A percentile compares a stretch with the other conserved stretches of the same genome.
Conservation (phyloP, 1,140 invertebrate species). For the Rhopalosiphum maidis region DNA sequence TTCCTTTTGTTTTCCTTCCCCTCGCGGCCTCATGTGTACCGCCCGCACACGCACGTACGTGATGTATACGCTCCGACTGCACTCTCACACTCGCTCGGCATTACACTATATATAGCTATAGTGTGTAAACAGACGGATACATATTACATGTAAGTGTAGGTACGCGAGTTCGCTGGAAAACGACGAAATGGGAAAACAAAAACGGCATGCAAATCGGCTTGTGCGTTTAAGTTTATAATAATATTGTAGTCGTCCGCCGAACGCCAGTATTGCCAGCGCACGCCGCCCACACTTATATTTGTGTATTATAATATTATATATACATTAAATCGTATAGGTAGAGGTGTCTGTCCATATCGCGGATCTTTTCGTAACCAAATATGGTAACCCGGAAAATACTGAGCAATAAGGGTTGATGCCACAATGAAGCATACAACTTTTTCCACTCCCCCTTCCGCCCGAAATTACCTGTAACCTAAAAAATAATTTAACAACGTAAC, state of each 20-base stretch:
- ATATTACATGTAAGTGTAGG: too few species aligned
- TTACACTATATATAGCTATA: not conserved
- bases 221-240: too few species aligned
- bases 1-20: slow-evolving; percentile 18
- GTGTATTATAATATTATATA: too few species aligned
- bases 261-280: not conserved
- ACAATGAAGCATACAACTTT: too few species aligned
- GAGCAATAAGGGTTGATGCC: too few species aligned
- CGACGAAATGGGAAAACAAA: not conserved
- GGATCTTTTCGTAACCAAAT: not conserved
- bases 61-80: not conserved
- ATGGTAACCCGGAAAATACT: too few species aligned
- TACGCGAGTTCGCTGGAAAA: not conserved
- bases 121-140: not conserved
- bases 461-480: too few species aligned
- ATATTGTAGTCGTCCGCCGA: not conserved
- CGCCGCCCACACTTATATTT: not conserved
- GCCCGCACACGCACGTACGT: not conserved
- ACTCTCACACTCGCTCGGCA: not conserved
- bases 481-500: too few species aligned
- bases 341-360: not conserved
- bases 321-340: not conserved
- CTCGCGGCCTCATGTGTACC: not conserved
- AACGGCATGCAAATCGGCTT: slow-evolving; percentile 4
- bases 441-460: too few species aligned